Base-by-base conservation (phyloP, 2,113 vertebrate species). In the Lycocorax pyrrhopterus region DNA sequence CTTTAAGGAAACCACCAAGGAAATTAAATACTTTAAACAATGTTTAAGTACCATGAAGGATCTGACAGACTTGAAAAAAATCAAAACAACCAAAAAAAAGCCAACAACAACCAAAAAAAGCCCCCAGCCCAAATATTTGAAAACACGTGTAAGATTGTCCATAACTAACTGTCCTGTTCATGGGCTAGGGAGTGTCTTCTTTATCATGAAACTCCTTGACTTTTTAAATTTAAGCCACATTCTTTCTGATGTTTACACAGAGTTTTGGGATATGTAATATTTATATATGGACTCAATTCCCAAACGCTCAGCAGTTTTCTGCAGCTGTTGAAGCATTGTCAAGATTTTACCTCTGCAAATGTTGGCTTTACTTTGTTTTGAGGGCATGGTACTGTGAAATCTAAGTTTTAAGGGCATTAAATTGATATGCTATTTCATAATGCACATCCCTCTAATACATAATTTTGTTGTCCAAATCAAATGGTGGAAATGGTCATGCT, bases 371-470 rank as follows among this genome's bases (percentile, higher is more conserved):
- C 69, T 94, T 79, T 94, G 53, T 80, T 95, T 87, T 89, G 84
- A 94, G 73, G 69, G 87, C 84, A 96, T 73, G 47, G 59, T 74
- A 90, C 93, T 96, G 87, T 96, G 92, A 96, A 97, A 97, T 96
- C 66, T 91, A 94, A 77, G 87, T 93, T 97, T 95, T 96, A 84
- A 62, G 94, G 94, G 91, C 95, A 94, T 96, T 96, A 97, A 96
- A 97, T 93, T 95, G 93, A 82, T 73, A 66, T 85, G 33, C 49
- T 96, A 63, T 83, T 96, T 94, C 73, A 93, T 90, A 96, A 90
- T 69, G 43, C 56, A 63, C 49, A 59, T 91, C 23, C 29, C 22
- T 91, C 84, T 94, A 93, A 89, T 83, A 89, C n/a, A 55, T 94
- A 93, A 79, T 93, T 94, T 96, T 95, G 83, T 94, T 96, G 51